Evolutionary conservation across 2,113 vertebrate species (phyloP).

Genomic region (Chunga burmeisteri): DNA sequence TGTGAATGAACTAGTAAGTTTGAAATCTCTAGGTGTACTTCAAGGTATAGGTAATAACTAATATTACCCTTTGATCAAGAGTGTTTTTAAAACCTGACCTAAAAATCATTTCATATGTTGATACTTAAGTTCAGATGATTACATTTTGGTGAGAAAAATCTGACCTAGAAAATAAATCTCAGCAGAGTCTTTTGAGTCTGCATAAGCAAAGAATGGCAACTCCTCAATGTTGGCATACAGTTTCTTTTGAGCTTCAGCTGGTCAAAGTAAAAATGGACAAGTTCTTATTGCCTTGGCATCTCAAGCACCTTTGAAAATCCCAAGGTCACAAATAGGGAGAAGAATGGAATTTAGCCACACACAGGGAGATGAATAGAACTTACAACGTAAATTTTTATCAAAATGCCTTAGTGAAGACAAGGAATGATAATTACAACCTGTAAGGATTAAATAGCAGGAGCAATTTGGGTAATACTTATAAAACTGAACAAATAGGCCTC

Average conservation of each 20-base stretch:
- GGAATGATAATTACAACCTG: background rate
- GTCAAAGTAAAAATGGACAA: background rate
- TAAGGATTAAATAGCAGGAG: background rate
- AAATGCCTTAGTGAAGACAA: background rate
- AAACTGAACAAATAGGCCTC: background rate
- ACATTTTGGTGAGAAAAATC: background rate
- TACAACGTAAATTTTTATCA: background rate
- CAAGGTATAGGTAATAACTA: background rate
- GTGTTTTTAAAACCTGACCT: background rate
- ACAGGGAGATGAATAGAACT: background rate
- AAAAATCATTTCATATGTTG: background rate
- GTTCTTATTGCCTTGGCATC: background rate
- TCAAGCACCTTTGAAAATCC: background rate
- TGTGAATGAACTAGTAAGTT: background rate
- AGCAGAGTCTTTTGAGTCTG: background rate
- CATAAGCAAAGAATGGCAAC: background rate
- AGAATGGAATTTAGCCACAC: background rate
- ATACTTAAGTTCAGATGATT: background rate
- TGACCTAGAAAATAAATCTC: background rate
- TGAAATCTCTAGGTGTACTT: background rate
- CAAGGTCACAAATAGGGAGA: background rate
- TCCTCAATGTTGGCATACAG: background rate
- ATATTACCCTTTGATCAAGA: background rate
- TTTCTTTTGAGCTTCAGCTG: background rate
- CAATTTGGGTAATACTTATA: background rate